Evolutionary conservation across 2,888 invertebrate species (phyloP), one percentile per base, ranked within the genome.

Genomic region (Alitta virens): DNA sequence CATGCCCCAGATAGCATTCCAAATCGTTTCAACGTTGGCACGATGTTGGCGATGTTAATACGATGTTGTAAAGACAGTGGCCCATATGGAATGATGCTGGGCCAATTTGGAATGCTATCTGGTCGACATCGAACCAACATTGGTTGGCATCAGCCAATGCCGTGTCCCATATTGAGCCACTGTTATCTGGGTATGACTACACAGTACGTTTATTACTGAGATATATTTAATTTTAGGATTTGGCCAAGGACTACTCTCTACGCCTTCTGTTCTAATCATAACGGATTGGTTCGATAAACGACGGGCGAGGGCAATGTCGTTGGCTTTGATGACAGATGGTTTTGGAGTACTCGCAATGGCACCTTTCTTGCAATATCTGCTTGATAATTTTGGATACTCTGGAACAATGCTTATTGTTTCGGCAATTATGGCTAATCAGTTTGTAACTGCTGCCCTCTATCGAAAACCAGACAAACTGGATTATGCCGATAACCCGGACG

Each of bases 301-400:
- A n/a, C 14, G 46, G 49, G 49, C 27, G 5, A 25, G 58, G 1
- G 58, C 58, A 18, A 49, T 14, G 9, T 49, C 58, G 2, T 12
- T 58, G 7, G 14, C 26, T 21, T 23, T 33, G 26, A 58, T 27
- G 33, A 2, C 33, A 2, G 58, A 25, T 33, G 49, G 50, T 12
- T 50, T 58, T 1, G 58, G 58, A 12, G 21, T 21, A 3, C 33
- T 58, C 21, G 21, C 50, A 16, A 12, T 58, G 2, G 24, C 26
- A n/a, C 58, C 58, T 2, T 21, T 58, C 2, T 2, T 50, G 2
- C 18, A 49, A 18, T 33, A 49, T 21, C 18, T 50, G n/a, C 27
- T 58, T 18, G 25, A 16, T 21, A 12, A 49, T 18, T 58, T 49
- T 33, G 49, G 58, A 16, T 58, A 58, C 58, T 49, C 50, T 12